Conservation (phyloP, 2,113 vertebrate species). For the Aspidoscelis tigris region DNA sequence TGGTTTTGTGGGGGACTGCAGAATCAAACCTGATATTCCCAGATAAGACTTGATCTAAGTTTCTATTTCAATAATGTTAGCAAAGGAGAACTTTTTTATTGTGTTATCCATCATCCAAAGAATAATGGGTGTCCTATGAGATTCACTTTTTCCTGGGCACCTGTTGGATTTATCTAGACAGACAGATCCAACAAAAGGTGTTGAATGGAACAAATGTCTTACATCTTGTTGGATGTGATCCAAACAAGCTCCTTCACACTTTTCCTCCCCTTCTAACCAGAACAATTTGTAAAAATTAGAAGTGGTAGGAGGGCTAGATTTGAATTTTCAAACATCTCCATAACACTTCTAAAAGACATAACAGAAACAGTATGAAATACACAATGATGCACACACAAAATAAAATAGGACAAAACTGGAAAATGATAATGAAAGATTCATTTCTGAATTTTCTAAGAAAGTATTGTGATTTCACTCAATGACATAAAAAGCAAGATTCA, state of each 20-base stretch:
- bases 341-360: not conserved
- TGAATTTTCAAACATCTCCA: not conserved
- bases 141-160: constrained; percentile 18
- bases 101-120: constrained; percentile 28
- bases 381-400: not conserved
- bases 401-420: not conserved
- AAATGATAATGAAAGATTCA: not conserved
- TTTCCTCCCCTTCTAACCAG: not conserved
- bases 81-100: constrained; percentile 36
- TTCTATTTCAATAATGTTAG: constrained; percentile 17
- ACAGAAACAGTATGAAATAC: not conserved
- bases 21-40: too few relatives aligned
- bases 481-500: not conserved
- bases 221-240: constrained; percentile 32
- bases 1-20: too few relatives aligned
- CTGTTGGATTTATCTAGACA: constrained; percentile 37
- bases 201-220: constrained; percentile 22
- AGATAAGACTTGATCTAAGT: too few relatives aligned
- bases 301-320: not conserved
- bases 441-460: not conserved
- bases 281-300: constrained; percentile 4
- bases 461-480: not conserved
- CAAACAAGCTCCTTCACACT: constrained; percentile 5
- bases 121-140: constrained; percentile 29
- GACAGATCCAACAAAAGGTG: constrained; percentile 20